Base-by-base conservation (phyloP, 2,888 invertebrate species). In the Eupithecia centaureata region DNA sequence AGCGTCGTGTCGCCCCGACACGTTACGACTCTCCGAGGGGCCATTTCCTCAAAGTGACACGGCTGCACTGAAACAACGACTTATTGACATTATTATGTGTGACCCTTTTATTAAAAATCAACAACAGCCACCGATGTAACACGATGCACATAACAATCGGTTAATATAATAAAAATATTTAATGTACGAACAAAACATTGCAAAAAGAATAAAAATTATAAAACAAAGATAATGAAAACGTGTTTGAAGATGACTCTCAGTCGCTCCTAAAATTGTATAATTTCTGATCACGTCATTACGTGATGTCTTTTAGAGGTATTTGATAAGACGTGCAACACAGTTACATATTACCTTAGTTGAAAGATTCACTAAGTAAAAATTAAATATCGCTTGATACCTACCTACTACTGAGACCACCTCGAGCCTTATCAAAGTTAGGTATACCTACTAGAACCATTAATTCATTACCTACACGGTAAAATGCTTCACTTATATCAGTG, bases 21-120 rank as follows among this genome's bases (percentile, higher is more conserved):
- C 67, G 66, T 22, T 18, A 65, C 69, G 69, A 70, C 70, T 73
- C 74, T 73, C 70, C 57, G 67, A 73, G 73, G 70, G 67, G 71
- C 69, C 73, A 72, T 74, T 76, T 77, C 75, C 74, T 73, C 77
- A 76, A 76, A 72, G 73, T 74, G 74, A 76, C 74, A 75, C 66
- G 67, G 64, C 71, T 62, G 71, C 72, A 57, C 61, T 70, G 63
- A 61, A 64, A 68, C 63, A 61, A 65, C 68, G 66, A 74, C 67
- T 72, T 65, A 68, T 67, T 66, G 62, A 72, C 70, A 68, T 71
- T 69, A 72, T 67, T 67, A 72, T 70, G 69, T 70, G 69, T 70
- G 60, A 72, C 73, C 71, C 65, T 67, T 67, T 67, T 63, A 63
- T 65, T 42, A 72, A 68, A 71, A 70, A 70, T 71, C 65, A 72